phyloP scores from a whole-genome alignment of 1,140 invertebrate species.

The Metaphire vulgaris region DNA sequence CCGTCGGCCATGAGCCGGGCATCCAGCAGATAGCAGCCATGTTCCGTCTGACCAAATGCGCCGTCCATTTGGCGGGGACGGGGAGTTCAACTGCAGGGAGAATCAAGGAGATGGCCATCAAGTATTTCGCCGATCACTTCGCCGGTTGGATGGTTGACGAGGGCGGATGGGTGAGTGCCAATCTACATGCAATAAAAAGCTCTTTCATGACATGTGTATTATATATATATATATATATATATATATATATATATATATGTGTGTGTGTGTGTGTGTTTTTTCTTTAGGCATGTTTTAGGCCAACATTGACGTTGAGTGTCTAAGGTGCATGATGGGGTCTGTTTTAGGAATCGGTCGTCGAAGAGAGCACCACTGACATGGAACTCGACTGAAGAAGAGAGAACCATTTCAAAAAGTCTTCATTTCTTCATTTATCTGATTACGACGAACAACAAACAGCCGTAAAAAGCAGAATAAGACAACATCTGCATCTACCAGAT shows the following conservation, averaged over 20 bases:
- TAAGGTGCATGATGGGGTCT: no score
- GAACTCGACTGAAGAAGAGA: background rate
- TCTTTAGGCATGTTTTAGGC: background rate
- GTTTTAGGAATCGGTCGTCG: background rate
- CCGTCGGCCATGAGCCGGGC: background rate
- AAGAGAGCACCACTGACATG: background rate
- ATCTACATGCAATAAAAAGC: background rate
- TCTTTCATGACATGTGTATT: background rate
- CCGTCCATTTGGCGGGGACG: constrained; percentile 36
- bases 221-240: constrained; percentile 4
- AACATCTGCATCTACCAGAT: no score
- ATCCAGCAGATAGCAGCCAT: constrained; percentile 38
- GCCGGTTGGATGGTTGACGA: constrained; percentile 42
- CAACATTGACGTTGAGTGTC: no score
- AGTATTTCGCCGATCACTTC: constrained; percentile 43
- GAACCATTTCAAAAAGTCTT: no score
- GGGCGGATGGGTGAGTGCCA: constrained; percentile 48
- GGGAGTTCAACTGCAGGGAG: constrained; percentile 34
- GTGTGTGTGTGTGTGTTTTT: background rate
- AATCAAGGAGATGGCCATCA: constrained; percentile 41
- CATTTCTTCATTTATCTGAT: no score
- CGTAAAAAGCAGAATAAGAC: no score
- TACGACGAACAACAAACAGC: no score
- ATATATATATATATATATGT: constrained; percentile 1
- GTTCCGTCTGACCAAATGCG: constrained; percentile 40